phyloP scores from a whole-genome alignment of 2,113 vertebrate genomes.

The Clarias gariepinus region DNA sequence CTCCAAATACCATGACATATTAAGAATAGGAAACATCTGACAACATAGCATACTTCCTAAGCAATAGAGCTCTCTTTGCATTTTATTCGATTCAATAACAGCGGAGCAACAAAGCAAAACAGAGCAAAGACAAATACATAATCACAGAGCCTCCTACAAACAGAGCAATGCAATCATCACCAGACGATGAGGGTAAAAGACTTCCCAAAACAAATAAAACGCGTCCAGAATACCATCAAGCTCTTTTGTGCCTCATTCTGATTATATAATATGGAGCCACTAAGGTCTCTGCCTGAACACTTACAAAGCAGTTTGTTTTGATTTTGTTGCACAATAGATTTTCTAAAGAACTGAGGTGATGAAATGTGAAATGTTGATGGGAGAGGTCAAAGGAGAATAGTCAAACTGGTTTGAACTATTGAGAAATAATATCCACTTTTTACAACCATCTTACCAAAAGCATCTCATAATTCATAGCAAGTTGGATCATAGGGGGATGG shows the following conservation, averaged over 20 bases:
- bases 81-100: slow-evolving; percentile 52
- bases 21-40: slow-evolving; percentile 60
- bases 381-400: not conserved
- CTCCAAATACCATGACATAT: slow-evolving; percentile 59
- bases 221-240: not conserved
- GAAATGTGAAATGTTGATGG: not conserved
- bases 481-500: not conserved
- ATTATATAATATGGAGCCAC: not conserved
- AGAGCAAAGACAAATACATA: slow-evolving; percentile 47
- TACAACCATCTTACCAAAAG: not conserved
- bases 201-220: not conserved
- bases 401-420: not conserved
- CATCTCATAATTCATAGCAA: not conserved
- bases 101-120: slow-evolving; percentile 45
- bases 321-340: not conserved
- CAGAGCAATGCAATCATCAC: slow-evolving; percentile 33
- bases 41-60: slow-evolving; percentile 61
- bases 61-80: slow-evolving; percentile 44
- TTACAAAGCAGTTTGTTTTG: not conserved
- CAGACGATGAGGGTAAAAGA: not conserved
- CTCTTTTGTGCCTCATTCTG: not conserved
- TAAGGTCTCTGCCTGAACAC: not conserved
- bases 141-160: slow-evolving; percentile 51
- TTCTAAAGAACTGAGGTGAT: not conserved
- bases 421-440: not conserved